phyloP scores from a whole-genome alignment of 2,113 vertebrate species.

The Phoxinus phoxinus region DNA sequence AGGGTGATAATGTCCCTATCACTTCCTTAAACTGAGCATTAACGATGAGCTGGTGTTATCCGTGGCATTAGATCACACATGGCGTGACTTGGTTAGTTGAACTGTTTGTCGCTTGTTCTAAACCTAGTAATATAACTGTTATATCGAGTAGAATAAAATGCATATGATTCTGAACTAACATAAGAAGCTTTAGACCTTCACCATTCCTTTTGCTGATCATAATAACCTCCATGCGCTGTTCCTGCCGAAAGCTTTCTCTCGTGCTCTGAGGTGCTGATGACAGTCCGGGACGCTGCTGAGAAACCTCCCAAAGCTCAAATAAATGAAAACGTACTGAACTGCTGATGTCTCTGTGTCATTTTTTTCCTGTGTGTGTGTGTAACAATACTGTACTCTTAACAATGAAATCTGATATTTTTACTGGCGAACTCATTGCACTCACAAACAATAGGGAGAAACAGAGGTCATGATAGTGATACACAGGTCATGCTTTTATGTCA shows the following conservation, averaged over 20 bases:
- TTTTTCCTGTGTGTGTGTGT: not conserved
- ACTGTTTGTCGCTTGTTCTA: conserved; percentile 39
- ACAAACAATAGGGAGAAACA: not conserved
- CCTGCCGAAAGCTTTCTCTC: conserved; percentile 66
- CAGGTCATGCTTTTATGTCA: not conserved
- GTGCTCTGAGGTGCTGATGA: conserved; percentile 61
- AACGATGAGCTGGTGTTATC: conserved; percentile 39
- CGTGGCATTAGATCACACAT: conserved; percentile 32
- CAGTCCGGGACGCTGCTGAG: conserved; percentile 50
- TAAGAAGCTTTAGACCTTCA: conserved; percentile 46
- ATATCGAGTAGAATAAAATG: conserved; percentile 42
- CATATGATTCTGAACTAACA: conserved; percentile 41
- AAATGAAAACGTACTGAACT: conserved; percentile 35
- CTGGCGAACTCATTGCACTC: not conserved
- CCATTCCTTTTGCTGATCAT: conserved; percentile 50
- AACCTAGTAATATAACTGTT: conserved; percentile 36
- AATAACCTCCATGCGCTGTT: conserved; percentile 16
- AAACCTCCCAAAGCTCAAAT: conserved; percentile 55
- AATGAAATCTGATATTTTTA: not conserved
- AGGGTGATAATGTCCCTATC: conserved; percentile 55
- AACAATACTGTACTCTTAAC: not conserved
- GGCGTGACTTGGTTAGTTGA: conserved; percentile 30
- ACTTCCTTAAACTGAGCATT: conserved; percentile 57
- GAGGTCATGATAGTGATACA: not conserved
- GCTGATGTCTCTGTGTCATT: not conserved